Evolutionary conservation across 1,140 invertebrate genomes (phyloP).

Genomic region (Cotesia typhae): DNA sequence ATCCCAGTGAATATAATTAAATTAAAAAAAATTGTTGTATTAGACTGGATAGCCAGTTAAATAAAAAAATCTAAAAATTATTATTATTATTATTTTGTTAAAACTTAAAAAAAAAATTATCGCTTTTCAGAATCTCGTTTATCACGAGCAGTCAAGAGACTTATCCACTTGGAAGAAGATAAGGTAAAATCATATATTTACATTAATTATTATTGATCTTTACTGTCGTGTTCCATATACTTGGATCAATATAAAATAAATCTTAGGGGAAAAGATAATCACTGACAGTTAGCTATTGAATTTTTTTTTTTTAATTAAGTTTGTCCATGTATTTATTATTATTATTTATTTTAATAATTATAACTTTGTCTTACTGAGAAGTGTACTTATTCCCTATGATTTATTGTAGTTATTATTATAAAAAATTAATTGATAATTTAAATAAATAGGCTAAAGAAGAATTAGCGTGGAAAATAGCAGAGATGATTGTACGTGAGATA

Average conservation of each 20-base stretch:
- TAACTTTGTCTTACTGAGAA: background rate
- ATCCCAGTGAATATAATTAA: no score
- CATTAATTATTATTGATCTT: slow-evolving; percentile 34
- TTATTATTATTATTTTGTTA: no score
- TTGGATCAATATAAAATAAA: no score
- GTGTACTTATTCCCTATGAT: background rate
- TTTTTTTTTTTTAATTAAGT: no score
- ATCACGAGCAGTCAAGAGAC: slow-evolving; percentile 76
- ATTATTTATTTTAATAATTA: no score
- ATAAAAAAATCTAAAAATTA: no score
- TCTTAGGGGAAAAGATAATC: no score
- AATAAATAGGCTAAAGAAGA: slow-evolving; percentile 83
- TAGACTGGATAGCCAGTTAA: no score
- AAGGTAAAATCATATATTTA: slow-evolving; percentile 64
- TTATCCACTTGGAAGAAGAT: slow-evolving; percentile 82
- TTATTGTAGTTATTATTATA: slow-evolving; percentile 12
- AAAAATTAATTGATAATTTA: slow-evolving; percentile 27
- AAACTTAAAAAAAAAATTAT: slow-evolving; percentile 5
- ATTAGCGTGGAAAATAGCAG: slow-evolving; percentile 92
- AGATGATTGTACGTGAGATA: slow-evolving; percentile 94
- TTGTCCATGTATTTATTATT: no score
- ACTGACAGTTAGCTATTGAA: no score
- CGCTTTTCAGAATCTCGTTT: slow-evolving; percentile 67
- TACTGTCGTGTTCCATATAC: background rate
- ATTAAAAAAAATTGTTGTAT: no score